phyloP scores from a whole-genome alignment of 1,140 invertebrate genomes.

The Panonychus citri region DNA sequence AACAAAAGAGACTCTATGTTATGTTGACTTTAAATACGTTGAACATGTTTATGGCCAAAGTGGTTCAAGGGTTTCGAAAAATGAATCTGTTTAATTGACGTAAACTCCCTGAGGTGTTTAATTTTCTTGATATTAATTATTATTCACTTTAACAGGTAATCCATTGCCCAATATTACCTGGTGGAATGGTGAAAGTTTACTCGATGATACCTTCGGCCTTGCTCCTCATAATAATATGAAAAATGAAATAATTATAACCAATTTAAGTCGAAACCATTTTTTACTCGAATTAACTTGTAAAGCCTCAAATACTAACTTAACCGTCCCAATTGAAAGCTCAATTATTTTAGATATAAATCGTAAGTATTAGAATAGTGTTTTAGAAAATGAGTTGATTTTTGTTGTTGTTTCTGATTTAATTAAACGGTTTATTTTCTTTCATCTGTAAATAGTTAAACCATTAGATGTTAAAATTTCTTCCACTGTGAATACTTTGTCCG shows the following conservation, averaged over 20 bases:
- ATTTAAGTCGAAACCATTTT: slow-evolving; percentile 45
- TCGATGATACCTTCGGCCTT: slow-evolving; percentile 15
- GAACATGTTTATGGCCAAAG: too few species aligned
- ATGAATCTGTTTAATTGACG: too few species aligned
- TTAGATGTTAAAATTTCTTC: slow-evolving; percentile 43
- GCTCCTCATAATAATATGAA: slow-evolving; percentile 17
- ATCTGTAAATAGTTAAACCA: slow-evolving; percentile 43
- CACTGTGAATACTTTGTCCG: slow-evolving; percentile 1
- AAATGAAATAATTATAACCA: slow-evolving; percentile 40
- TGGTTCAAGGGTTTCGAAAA: too few species aligned
- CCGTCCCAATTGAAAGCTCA: slow-evolving; percentile 22
- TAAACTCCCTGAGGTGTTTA: too few species aligned
- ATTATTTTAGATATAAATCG: slow-evolving; percentile 19
- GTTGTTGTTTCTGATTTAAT: too few species aligned
- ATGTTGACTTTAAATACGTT: too few species aligned
- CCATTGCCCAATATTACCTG: slow-evolving; percentile 17
- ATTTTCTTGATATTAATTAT: too few species aligned
- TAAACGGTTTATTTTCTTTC: too few species aligned
- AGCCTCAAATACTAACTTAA: slow-evolving; percentile 52
- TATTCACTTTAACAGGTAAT: slow-evolving; percentile 9
- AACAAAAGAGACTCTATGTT: too few species aligned
- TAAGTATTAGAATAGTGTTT: slow-evolving; percentile 14
- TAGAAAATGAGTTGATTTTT: neutral
- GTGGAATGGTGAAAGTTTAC: slow-evolving; percentile 15
- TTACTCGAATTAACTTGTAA: slow-evolving; percentile 60